These are phyloP conservation scores for Apomyelois bistriatella DNA, from an alignment of 2,888 invertebrate species.

Conservation along the genomic window DNA sequence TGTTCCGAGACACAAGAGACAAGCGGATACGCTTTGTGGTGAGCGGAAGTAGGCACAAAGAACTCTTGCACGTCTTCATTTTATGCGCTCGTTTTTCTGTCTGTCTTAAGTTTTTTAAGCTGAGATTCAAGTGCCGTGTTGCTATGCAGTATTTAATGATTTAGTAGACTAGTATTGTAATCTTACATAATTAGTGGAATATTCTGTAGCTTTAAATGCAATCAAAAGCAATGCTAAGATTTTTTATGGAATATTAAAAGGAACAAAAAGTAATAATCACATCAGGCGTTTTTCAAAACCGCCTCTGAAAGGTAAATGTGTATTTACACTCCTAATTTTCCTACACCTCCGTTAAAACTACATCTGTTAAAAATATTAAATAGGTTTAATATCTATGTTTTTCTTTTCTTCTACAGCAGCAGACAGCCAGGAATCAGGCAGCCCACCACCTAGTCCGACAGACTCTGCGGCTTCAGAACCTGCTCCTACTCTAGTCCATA, in stretches of 20 bases:
- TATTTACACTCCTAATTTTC: too few species aligned
- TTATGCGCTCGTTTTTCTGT: slow-evolving; percentile 32
- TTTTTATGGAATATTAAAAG: too few species aligned
- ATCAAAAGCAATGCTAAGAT: too few species aligned
- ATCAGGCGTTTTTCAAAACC: too few species aligned
- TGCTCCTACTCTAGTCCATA: slow-evolving; percentile 72
- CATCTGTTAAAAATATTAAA: too few species aligned
- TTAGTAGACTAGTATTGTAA: too few species aligned
- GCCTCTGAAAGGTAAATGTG: too few species aligned
- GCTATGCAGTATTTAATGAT: background rate
- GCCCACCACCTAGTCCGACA: slow-evolving; percentile 69
- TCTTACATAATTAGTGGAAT: too few species aligned
- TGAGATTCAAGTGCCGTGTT: slow-evolving; percentile 12
- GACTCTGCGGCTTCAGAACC: slow-evolving; percentile 70
- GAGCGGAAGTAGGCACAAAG: slow-evolving; percentile 71
- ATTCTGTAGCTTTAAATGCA: too few species aligned
- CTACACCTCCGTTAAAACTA: too few species aligned
- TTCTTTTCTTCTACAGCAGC: slow-evolving; percentile 53
- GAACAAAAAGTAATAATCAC: too few species aligned
- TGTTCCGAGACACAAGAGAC: slow-evolving; percentile 69
- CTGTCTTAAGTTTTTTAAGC: slow-evolving; percentile 6
- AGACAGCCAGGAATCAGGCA: slow-evolving; percentile 74
- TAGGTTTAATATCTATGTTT: too few species aligned
- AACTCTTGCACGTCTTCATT: slow-evolving; percentile 62
- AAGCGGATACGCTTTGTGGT: slow-evolving; percentile 70